These are phyloP conservation scores for Drosophila kanapiae DNA, from an alignment of 1,140 invertebrate genomes.

Conservation along the genomic window DNA sequence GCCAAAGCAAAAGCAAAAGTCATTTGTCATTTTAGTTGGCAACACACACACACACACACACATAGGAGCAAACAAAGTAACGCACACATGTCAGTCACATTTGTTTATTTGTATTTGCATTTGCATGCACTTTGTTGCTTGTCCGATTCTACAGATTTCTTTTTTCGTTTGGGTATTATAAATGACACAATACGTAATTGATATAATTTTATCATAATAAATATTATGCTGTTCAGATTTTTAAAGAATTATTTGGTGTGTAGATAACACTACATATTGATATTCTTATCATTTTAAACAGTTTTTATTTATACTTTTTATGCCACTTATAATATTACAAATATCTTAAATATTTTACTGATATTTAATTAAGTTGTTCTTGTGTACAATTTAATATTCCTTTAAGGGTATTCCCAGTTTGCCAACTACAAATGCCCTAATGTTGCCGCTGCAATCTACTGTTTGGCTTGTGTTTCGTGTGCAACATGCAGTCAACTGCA, in stretches of 20 bases:
- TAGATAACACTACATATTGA: no score
- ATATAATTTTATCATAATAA: not conserved
- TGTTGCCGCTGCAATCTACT: not conserved
- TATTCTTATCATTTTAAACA: no score
- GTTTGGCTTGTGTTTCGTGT: slow-evolving; percentile 5
- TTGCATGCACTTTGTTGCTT: slow-evolving; percentile 29
- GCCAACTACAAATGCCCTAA: no score
- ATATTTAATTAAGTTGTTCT: not conserved
- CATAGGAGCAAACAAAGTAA: slow-evolving; percentile 4
- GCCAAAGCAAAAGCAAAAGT: slow-evolving; percentile 70
- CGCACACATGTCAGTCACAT: slow-evolving; percentile 23
- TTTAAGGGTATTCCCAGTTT: slow-evolving; percentile 1
- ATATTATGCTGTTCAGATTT: no score
- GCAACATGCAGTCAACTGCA: slow-evolving; percentile 57
- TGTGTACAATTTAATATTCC: no score
- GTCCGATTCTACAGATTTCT: not conserved
- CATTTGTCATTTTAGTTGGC: slow-evolving; percentile 81
- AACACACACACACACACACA: slow-evolving; percentile 48
- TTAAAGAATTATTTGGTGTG: no score
- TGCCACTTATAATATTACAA: no score
- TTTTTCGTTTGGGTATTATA: not conserved
- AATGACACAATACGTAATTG: not conserved
- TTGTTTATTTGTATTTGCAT: slow-evolving; percentile 33
- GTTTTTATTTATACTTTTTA: no score
- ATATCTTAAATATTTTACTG: no score